These are phyloP conservation scores for Meloidogyne hapla DNA, from an alignment of 1,140 invertebrate species.

Conservation along the genomic window DNA sequence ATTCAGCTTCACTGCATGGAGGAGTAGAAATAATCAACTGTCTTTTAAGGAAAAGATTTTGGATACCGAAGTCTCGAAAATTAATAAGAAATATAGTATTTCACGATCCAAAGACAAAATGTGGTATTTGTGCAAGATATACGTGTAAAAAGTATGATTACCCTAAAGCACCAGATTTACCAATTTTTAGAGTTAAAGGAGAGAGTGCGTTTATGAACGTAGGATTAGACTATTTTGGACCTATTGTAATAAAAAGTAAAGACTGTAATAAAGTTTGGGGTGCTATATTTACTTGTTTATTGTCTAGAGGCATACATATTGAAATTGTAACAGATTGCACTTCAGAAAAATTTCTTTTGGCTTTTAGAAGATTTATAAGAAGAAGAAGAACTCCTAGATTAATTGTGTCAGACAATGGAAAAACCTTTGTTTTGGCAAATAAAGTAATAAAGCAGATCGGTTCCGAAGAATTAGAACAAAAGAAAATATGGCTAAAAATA, in stretches of 20 bases:
- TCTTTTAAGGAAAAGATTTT: neutral
- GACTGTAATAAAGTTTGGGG: neutral
- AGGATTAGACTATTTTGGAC: constrained; percentile 9
- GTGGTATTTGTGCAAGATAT: constrained; percentile 9
- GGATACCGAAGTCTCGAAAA: neutral
- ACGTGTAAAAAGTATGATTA: neutral
- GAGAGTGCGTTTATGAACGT: neutral
- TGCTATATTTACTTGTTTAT: neutral
- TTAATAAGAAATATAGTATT: neutral
- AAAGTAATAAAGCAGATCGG: neutral
- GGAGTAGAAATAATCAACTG: neutral
- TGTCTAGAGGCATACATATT: neutral
- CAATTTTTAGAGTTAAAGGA: constrained; percentile 10
- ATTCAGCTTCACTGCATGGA: neutral
- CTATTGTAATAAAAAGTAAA: neutral
- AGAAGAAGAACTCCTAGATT: constrained; percentile 8
- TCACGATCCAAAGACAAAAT: neutral
- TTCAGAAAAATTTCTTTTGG: constrained; percentile 3
- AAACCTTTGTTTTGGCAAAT: constrained; percentile 1
- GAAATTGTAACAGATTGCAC: neutral
- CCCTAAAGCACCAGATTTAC: neutral
- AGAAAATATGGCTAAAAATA: neutral
- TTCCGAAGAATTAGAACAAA: neutral
- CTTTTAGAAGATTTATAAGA: constrained; percentile 1
- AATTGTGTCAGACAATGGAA: constrained; percentile 4